phyloP scores from a whole-genome alignment of 2,888 invertebrate species.

The Epiblema foenella region DNA sequence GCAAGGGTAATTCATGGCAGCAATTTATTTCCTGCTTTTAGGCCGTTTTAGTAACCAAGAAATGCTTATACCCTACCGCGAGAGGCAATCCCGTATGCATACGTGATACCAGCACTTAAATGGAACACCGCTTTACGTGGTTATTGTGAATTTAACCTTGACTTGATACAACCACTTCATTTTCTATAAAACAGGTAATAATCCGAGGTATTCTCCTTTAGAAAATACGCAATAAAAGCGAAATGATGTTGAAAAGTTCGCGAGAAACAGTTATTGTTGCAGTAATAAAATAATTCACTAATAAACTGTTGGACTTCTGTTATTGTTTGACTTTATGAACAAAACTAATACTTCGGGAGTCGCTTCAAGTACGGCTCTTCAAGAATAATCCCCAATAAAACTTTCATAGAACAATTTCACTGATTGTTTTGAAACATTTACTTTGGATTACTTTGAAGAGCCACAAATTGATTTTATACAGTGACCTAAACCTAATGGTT shows the following conservation, averaged over 20 bases:
- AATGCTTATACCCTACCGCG: constrained; percentile 33
- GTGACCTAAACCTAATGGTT: constrained; percentile 20
- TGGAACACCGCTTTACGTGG: constrained; percentile 33
- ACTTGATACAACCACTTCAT: constrained; percentile 7
- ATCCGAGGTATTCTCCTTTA: not conserved
- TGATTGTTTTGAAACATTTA: constrained; percentile 31
- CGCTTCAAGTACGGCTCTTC: constrained; percentile 13
- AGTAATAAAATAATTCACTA: constrained; percentile 7
- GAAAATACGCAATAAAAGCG: constrained; percentile 12
- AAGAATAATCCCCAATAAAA: constrained; percentile 22
- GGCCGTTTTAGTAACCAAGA: constrained; percentile 42
- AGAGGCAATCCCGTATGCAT: constrained; percentile 37
- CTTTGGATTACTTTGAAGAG: constrained; percentile 17
- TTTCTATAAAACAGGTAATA: not conserved
- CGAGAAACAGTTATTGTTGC: constrained; percentile 18
- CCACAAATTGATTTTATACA: constrained; percentile 18
- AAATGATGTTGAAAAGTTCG: not conserved
- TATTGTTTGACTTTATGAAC: constrained; percentile 21
- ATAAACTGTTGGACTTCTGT: not conserved
- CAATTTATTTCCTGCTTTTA: constrained; percentile 42
- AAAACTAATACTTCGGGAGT: constrained; percentile 15
- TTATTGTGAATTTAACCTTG: constrained; percentile 14
- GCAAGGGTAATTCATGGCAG: constrained; percentile 38
- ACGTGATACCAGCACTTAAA: constrained; percentile 18
- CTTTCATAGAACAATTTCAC: not conserved